Conservation (phyloP, 2,797 vertebrate genomes). For the Hipposideros larvatus region DNA sequence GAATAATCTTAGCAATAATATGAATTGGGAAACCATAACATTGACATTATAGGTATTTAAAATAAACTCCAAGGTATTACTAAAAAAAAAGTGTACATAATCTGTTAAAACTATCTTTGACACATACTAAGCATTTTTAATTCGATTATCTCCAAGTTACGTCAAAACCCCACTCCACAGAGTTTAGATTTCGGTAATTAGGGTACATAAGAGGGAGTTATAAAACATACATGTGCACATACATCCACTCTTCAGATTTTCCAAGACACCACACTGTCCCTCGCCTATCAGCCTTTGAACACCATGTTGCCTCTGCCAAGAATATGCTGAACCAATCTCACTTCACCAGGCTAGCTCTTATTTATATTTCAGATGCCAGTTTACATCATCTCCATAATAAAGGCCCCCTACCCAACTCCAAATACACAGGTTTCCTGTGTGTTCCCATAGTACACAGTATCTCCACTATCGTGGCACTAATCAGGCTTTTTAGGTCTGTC, state of each 20-base stretch:
- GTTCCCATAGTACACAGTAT: background rate
- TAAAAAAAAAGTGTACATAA: conserved; percentile 14
- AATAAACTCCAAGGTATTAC: conserved; percentile 36
- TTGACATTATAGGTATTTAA: conserved; percentile 15
- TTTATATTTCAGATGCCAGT: conserved; percentile 45
- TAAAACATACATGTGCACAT: background rate
- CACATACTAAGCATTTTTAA: conserved; percentile 28
- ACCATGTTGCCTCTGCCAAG: background rate
- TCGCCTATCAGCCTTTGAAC: background rate
- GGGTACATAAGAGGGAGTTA: conserved; percentile 3
- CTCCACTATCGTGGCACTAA: background rate
- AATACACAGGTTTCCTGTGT: background rate
- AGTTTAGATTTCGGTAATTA: conserved; percentile 33
- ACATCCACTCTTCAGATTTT: conserved; percentile 21
- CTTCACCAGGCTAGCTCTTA: conserved; percentile 36
- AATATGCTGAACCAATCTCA: conserved; percentile 56
- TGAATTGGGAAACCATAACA: background rate
- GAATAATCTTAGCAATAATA: conserved; percentile 40
- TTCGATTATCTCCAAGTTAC: conserved; percentile 18
- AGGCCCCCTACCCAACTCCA: background rate
- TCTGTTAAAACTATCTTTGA: conserved; percentile 34
- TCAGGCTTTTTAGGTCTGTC: background rate
- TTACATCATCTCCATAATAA: conserved; percentile 16
- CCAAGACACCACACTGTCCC: background rate
- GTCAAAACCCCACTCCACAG: background rate